phyloP scores from a whole-genome alignment of 2,113 vertebrate species.

The Percopsis transmontana region DNA sequence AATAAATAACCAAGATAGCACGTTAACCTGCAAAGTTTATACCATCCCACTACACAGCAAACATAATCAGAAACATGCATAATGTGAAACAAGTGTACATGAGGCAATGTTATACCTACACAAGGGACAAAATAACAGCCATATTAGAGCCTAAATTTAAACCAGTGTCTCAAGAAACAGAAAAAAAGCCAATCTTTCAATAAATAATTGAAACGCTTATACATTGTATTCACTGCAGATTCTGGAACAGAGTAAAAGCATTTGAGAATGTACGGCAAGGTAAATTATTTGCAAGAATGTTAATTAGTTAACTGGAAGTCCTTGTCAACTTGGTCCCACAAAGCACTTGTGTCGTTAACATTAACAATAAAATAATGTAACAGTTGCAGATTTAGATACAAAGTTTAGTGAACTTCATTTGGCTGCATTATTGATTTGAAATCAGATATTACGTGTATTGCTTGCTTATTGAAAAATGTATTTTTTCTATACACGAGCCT shows the following conservation, averaged over 20 bases:
- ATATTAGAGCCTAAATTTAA: constrained; percentile 39
- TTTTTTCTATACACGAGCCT: too few species aligned
- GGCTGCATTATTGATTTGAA: not conserved
- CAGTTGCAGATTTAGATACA: not conserved
- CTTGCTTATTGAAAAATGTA: constrained; percentile 7
- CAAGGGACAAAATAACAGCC: constrained; percentile 42
- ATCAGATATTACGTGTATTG: not conserved
- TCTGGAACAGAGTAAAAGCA: not conserved
- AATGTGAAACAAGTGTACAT: constrained; percentile 38
- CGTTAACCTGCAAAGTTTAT: constrained; percentile 29
- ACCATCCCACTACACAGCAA: constrained; percentile 46
- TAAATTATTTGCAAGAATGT: constrained; percentile 2
- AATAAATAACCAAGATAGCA: constrained; percentile 19
- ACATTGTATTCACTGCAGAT: constrained; percentile 4
- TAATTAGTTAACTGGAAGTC: not conserved
- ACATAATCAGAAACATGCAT: constrained; percentile 59
- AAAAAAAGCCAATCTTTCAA: constrained; percentile 39
- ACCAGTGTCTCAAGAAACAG: constrained; percentile 43
- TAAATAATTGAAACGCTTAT: constrained; percentile 37
- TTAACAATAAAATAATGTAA: not conserved
- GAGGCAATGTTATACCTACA: constrained; percentile 28
- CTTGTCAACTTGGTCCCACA: not conserved
- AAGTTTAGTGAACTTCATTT: not conserved
- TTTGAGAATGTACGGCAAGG: not conserved
- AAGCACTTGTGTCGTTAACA: not conserved